Conservation (phyloP, 1,140 invertebrate species). For the Hesperophylax magnus region DNA sequence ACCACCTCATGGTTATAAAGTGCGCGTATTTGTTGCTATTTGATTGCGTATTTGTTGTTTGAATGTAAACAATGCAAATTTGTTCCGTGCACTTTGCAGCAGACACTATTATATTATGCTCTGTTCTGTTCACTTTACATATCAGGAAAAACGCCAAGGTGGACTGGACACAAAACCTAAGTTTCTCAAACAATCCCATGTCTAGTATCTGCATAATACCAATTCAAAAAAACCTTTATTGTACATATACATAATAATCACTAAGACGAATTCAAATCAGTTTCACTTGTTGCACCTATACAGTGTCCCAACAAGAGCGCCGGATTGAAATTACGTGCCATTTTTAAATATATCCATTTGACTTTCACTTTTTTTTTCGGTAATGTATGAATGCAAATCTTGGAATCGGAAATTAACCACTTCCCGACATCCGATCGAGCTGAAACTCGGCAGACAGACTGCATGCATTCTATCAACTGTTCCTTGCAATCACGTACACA, state of each 20-base stretch:
- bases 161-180: background rate
- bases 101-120: no score
- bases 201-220: background rate
- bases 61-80: background rate
- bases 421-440: no score
- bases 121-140: background rate
- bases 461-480: no score
- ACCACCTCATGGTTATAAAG: background rate
- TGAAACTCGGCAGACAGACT: no score
- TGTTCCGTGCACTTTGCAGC: background rate
- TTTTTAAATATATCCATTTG: no score
- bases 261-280: background rate
- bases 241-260: background rate
- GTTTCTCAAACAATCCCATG: background rate
- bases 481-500: no score
- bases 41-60: background rate
- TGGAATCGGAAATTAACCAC: no score
- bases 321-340: no score
- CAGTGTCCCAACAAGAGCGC: no score
- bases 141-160: constrained; percentile 25
- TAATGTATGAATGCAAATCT: no score
- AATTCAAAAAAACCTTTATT: background rate
- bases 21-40: background rate
- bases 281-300: background rate
- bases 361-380: no score